phyloP scores from a whole-genome alignment of 2,113 vertebrate species.

The Apteryx mantelli region DNA sequence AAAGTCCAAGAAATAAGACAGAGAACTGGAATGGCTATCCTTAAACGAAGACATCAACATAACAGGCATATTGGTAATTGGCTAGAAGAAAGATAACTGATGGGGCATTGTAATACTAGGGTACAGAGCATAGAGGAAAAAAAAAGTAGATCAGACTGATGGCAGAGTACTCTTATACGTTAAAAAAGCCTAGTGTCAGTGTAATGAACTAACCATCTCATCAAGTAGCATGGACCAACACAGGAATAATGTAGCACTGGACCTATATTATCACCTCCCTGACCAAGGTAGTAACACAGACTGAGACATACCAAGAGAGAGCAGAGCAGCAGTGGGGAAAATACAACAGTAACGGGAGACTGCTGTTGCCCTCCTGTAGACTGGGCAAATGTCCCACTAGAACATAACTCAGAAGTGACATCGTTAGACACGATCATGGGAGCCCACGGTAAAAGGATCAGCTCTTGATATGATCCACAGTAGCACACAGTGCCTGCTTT shows the following conservation, averaged over 20 bases:
- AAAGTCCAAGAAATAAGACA: neutral
- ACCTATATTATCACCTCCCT: neutral
- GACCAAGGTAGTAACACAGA: neutral
- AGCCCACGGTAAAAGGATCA: neutral
- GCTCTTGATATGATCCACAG: neutral
- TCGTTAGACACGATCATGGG: neutral
- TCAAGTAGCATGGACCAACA: rapidly evolving
- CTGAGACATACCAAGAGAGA: neutral
- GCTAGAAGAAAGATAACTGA: neutral
- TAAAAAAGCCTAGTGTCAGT: neutral
- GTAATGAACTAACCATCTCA: neutral
- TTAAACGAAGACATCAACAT: neutral
- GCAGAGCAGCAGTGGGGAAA: rapidly evolving
- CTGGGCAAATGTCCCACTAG: neutral
- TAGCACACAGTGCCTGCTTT: neutral
- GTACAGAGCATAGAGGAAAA: neutral
- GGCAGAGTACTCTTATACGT: neutral
- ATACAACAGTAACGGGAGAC: neutral
- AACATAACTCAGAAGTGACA: neutral
- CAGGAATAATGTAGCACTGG: rapidly evolving
- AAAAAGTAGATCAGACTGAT: neutral
- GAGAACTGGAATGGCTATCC: neutral
- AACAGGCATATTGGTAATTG: neutral
- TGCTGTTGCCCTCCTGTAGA: neutral
- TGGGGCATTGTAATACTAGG: neutral